Evolutionary conservation across 2,113 vertebrate genomes (phyloP), one percentile per base, ranked within the genome.

Genomic region (Lagopus leucura): DNA sequence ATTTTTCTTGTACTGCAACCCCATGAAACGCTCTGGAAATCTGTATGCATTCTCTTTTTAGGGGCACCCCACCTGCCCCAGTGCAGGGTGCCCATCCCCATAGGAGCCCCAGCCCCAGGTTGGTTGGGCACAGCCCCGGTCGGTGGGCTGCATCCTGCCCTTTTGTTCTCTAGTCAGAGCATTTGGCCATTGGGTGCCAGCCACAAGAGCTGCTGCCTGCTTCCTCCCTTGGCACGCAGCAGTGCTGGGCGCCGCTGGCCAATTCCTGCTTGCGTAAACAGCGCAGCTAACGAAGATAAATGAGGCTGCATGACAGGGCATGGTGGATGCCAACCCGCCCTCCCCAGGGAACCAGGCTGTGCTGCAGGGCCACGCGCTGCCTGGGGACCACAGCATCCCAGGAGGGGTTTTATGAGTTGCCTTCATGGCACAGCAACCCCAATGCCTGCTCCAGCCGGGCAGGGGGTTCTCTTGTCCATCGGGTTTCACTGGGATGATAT

Each of bases 221-320:
- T 95, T 91, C 93, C 94, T 95, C 67, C 82, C 85, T 11, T 95
- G 93, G 94, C 94, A 95, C 10, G 2, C 66, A 38, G 89, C 58
- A 1, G 60, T 8, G 73, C 87, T 2, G 11, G 43, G 81, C 1
- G 67, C 89, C 88, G 15, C 95, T 27, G 91, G 85, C 85, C 85
- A 80, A 63, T 2, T 38, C 58, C 21, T 3, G 63, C 63, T 76
- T 55, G 74, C 25, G 15, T 34, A 89, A 94, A 85, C 85, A 85
- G 67, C 58, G 20, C 40, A 0, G 30, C 84, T 2, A 27, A 85
- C 0, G 60, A 45, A 76, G 92, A 89, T 40, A 50, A 91, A 89
- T 0, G 75, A 61, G 85, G 78, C 58, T 61, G 84, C 65, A 87
- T 1, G 32, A 71, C 74, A 82, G 57, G n/a, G 92, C 69, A 13